Conservation (phyloP, 2,888 invertebrate species). For the Drosophila stalkeri region DNA sequence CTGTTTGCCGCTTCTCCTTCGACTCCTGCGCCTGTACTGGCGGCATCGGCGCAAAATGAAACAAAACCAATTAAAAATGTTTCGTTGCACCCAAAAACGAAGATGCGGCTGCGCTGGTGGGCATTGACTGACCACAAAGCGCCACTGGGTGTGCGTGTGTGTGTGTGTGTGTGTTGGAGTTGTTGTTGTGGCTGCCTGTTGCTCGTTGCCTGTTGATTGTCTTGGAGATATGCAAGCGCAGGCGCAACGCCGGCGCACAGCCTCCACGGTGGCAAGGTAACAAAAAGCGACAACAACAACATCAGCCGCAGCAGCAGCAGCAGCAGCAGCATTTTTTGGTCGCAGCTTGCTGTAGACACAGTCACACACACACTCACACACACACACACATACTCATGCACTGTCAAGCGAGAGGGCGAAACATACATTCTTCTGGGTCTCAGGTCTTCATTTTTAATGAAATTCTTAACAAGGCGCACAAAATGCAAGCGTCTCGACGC, state of each 20-base stretch:
- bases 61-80: slow-evolving; percentile 82
- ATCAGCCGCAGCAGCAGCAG: slow-evolving; percentile 38
- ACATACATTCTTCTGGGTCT: slow-evolving; percentile 81
- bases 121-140: slow-evolving; percentile 62
- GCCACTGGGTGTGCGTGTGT: slow-evolving; percentile 44
- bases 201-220: slow-evolving; percentile 68
- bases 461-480: slow-evolving; percentile 83
- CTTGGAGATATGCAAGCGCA: slow-evolving; percentile 78
- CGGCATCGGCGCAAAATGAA: slow-evolving; percentile 78
- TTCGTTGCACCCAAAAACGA: slow-evolving; percentile 82
- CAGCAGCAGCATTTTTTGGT: slow-evolving; percentile 62
- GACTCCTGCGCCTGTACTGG: slow-evolving; percentile 10
- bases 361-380: slow-evolving; percentile 22
- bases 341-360: slow-evolving; percentile 40
- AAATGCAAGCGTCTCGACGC: slow-evolving; percentile 61
- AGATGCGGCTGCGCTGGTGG: slow-evolving; percentile 76
- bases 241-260: slow-evolving; percentile 80
- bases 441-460: slow-evolving; percentile 84
- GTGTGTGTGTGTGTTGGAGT: slow-evolving; percentile 12
- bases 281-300: slow-evolving; percentile 79
- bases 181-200: slow-evolving; percentile 22
- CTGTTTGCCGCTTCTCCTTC: neutral
- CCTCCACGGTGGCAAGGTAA: slow-evolving; percentile 79
- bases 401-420: slow-evolving; percentile 27
- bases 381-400: neutral